Evolutionary conservation across 2,888 invertebrate genomes (phyloP).

Genomic region (Acanthosepion esculentum): DNA sequence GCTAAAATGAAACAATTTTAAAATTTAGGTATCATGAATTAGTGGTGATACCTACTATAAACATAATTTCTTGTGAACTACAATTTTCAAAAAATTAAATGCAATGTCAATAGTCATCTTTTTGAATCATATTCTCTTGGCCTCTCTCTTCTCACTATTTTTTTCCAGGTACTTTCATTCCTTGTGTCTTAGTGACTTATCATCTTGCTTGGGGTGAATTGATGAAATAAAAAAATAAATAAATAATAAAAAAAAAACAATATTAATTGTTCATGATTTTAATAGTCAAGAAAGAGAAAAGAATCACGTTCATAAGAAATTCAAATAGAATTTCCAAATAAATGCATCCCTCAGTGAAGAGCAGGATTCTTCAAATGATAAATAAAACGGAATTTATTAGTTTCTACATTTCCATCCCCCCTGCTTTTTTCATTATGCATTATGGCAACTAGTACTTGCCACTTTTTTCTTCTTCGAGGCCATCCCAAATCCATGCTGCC

Average conservation of each 20-base stretch:
- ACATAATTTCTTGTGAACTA: no score
- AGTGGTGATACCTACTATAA: no score
- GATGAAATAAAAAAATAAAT: no score
- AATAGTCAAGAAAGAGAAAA: neutral
- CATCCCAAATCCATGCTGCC: neutral
- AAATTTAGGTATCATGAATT: no score
- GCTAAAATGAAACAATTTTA: no score
- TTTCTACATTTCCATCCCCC: neutral
- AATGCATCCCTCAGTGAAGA: neutral
- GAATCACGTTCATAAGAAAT: constrained; percentile 14
- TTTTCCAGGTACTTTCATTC: no score
- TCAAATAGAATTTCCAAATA: neutral
- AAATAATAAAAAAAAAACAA: neutral
- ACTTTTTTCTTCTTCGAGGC: neutral
- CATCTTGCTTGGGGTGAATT: no score
- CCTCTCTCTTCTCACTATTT: no score
- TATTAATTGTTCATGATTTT: neutral
- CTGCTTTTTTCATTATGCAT: neutral
- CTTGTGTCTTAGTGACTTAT: no score
- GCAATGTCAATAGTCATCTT: no score
- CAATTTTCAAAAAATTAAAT: no score
- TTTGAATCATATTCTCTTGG: no score
- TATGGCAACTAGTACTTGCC: neutral
- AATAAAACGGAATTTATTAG: neutral
- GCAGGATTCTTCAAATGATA: neutral